Percentiles rank a stretch among this genome's conserved stretches.
These are phyloP conservation scores for Parnassius glacialis DNA, from an alignment of 2,888 invertebrate species.

Conservation along the genomic window DNA sequence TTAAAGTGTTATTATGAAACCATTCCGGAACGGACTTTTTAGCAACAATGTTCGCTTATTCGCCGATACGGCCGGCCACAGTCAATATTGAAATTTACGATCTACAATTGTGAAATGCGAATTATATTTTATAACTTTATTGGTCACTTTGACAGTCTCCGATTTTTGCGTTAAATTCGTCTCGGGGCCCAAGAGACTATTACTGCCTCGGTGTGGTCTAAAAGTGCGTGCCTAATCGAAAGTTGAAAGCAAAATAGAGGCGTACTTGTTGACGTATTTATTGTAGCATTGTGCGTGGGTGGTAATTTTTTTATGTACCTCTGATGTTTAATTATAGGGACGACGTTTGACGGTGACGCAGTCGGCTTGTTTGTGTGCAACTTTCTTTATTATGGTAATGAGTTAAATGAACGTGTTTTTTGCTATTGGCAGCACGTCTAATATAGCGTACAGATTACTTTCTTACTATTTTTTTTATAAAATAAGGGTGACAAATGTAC, in stretches of 20 bases:
- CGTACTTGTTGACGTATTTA: constrained; percentile 42
- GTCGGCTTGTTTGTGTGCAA: constrained; percentile 25
- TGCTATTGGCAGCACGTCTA: constrained; percentile 1
- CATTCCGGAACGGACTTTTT: constrained; percentile 40
- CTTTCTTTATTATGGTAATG: constrained; percentile 15
- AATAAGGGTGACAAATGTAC: too few species aligned
- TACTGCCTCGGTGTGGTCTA: constrained; percentile 46
- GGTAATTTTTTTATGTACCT: constrained; percentile 36
- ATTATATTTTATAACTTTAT: constrained; percentile 65
- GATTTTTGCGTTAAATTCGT: constrained; percentile 42
- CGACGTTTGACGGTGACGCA: constrained; percentile 18
- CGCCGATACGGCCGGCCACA: constrained; percentile 39
- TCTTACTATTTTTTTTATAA: too few species aligned
- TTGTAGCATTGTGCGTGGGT: constrained; percentile 39
- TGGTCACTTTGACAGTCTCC: constrained; percentile 45
- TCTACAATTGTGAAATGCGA: constrained; percentile 49
- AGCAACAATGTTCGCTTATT: constrained; percentile 53
- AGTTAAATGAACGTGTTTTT: neutral
- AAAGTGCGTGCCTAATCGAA: constrained; percentile 43
- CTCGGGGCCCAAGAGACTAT: constrained; percentile 40
- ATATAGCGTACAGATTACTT: neutral
- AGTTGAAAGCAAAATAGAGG: constrained; percentile 41
- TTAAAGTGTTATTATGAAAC: constrained; percentile 9
- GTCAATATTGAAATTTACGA: constrained; percentile 70
- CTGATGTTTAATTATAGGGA: constrained; percentile 28